Evolutionary conservation across 2,797 vertebrate species (phyloP), one percentile per base, ranked within the genome.

Genomic region (Gambelia wislizenii): DNA sequence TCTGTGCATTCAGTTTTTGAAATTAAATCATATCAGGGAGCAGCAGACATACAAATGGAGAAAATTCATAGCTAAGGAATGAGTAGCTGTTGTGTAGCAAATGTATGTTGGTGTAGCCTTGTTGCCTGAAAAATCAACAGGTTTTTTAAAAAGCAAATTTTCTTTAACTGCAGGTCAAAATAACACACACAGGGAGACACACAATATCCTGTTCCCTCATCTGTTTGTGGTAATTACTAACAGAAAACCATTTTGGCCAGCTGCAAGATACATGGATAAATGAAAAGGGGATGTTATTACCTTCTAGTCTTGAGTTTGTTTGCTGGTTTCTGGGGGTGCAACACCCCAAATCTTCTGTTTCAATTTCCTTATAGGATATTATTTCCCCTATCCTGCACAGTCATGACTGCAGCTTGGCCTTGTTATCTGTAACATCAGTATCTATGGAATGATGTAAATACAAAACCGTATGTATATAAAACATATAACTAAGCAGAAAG

Each of bases 141-240:
- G 96, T n/a, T n/a, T n/a, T n/a, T n/a, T 97, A 97, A 97, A 96
- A 36, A 97, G 96, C 96, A 97, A 30, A 27, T 10, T 42, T 97
- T 96, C 94, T 97, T 95, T 97, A 96, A 97, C 96, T 96, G 95
- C 96, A 96, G 96, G 96, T 97, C 96, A 97, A 96, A 97, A 96
- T 93, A 95, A 95, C 95, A 96, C 87, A 92, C 9, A 56, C 8
- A 70, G 3, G 12, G 7, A 12, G 6, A 52, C 80, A 44, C 6
- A 25, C 91, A 93, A 91, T 85, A 92, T 94, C 95, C 70, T 92
- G 91, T 90, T 93, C 91, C 94, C 95, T 97, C 97, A 96, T 97
- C 96, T 97, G 96, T 96, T 97, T 94, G 83, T 0, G 72, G 95
- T 97, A 97, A 97, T 97, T 97, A 94, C 96, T 97, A 96, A 95